Evolutionary conservation across 2,797 vertebrate genomes (phyloP).

Genomic region (Acanthurus tractus): DNA sequence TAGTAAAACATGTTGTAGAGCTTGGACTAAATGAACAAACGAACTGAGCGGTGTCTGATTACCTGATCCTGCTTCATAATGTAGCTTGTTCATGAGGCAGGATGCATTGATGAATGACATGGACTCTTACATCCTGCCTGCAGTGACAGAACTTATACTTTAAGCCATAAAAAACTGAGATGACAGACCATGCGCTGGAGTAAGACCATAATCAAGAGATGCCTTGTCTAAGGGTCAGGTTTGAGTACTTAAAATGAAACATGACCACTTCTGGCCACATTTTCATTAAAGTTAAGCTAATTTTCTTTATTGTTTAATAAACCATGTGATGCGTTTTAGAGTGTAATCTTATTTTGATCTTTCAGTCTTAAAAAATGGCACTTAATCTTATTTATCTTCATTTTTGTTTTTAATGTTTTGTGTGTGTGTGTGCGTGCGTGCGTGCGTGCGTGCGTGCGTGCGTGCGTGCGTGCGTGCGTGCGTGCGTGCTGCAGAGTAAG

Average conservation of each 20-base stretch:
- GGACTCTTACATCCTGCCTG: not conserved
- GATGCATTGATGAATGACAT: constrained; percentile 9
- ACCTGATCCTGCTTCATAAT: constrained; percentile 6
- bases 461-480: constrained; percentile 3
- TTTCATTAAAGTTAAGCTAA: not conserved
- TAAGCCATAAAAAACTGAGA: constrained; percentile 8
- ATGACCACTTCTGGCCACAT: not conserved
- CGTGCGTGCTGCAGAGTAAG: constrained; percentile 4
- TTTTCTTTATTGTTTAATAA: not conserved
- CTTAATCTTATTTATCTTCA: not conserved
- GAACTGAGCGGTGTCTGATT: not conserved
- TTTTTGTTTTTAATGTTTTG: not conserved
- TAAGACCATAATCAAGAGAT: constrained; percentile 10
- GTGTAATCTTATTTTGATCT: not conserved
- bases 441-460: not conserved
- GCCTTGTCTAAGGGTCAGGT: constrained; percentile 1
- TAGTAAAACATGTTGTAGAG: not conserved
- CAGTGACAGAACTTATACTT: not conserved
- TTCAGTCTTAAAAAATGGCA: not conserved
- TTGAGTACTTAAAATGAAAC: constrained; percentile 13
- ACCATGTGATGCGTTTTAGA: not conserved
- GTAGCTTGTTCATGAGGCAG: constrained; percentile 1
- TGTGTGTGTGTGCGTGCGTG: constrained; percentile 15
- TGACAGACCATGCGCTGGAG: constrained; percentile 6
- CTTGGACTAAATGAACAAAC: not conserved